A percentile compares a stretch with the other conserved stretches of the same genome.
Evolutionary conservation across 1,140 invertebrate genomes (phyloP).

Genomic region (Aphidius gifuensis): DNA sequence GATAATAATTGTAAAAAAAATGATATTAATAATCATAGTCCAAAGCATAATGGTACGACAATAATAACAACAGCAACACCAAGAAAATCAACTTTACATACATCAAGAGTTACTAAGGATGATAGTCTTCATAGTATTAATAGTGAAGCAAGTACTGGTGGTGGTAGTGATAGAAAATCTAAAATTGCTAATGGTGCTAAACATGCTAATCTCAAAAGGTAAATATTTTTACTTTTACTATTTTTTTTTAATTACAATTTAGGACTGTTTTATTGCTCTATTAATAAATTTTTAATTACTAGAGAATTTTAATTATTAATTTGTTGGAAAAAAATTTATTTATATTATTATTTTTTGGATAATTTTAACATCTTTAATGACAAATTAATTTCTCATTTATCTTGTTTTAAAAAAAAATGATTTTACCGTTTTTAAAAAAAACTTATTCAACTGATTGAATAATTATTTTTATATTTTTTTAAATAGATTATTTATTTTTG

Average conservation of each 20-base stretch:
- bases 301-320: too few species aligned
- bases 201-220: constrained; percentile 58
- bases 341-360: too few species aligned
- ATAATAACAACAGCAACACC: constrained; percentile 25
- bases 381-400: too few species aligned
- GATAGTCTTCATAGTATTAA: constrained; percentile 53
- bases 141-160: constrained; percentile 48
- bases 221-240: constrained; percentile 16
- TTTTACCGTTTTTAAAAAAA: too few species aligned
- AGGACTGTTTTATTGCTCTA: too few species aligned
- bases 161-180: constrained; percentile 48
- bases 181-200: constrained; percentile 54
- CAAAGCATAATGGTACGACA: constrained; percentile 43
- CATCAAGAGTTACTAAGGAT: constrained; percentile 47
- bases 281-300: too few species aligned
- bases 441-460: too few species aligned
- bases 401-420: too few species aligned
- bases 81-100: constrained; percentile 48
- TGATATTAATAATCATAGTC: constrained; percentile 34
- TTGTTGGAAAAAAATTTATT: too few species aligned
- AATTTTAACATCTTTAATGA: too few species aligned
- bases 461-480: too few species aligned
- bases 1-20: constrained; percentile 9
- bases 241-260: constrained; percentile 12
- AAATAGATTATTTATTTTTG: too few species aligned